Base-by-base conservation (phyloP, 2,113 vertebrate genomes). In the Pheucticus melanocephalus region DNA sequence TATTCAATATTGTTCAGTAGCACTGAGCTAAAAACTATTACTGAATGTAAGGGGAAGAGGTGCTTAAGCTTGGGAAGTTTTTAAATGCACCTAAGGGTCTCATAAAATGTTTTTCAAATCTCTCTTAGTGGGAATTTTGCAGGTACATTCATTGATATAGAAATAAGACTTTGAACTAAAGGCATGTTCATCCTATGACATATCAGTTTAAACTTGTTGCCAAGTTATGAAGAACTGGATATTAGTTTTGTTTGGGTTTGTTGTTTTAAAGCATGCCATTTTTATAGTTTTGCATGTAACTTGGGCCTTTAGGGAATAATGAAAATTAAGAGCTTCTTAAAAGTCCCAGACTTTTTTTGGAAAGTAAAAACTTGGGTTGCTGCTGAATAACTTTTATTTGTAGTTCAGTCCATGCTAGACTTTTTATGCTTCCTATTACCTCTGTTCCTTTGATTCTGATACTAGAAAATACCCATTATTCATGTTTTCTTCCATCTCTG, bases 401-500 rank as follows among this genome's bases (percentile, higher is more conserved):
- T 37, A 50, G 3, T 72, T 90, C 65, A 63, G 30, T 64, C 33
- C 9, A 20, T 39, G 19, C 10, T 65, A 24, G 20, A 63, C 35
- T 87, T 48, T 45, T 47, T 85, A n/a, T 66, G 80, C 56, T 88
- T 79, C 50, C 42, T 91, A 86, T 85, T 73, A 4, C 20, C 25
- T 90, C 40, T 82, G 3, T 72, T 82, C 48, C 56, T 86, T 87
- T 86, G 44, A 69, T 78, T 90, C 47, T 95, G 18, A 31, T 72
- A 25, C 39, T 91, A 35, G 27, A 30, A 77, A 31, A 39, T 86
- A 39, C 35, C 45, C 33, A 35, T 68, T 97, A 96, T 93, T 97
- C 83, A 95, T 90, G 44, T 95, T 98, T 95, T 97, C 96, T 97
- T 94, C 92, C 66, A 51, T 85, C 94, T 97, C 94, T 97, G 61